Conservation (phyloP, 2,113 vertebrate genomes). For the Cynopterus brachyotis region DNA sequence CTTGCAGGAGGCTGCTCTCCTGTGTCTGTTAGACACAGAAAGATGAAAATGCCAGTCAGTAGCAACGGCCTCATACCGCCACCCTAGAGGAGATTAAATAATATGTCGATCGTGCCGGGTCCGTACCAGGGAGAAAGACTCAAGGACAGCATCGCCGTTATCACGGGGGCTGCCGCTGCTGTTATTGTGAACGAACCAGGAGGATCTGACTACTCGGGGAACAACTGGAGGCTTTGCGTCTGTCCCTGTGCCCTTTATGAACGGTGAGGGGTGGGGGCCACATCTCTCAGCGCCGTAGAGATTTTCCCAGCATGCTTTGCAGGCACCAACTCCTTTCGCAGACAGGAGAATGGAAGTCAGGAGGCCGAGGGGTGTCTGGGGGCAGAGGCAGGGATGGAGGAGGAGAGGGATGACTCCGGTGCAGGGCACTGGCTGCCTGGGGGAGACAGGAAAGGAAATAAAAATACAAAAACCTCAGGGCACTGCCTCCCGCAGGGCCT, state of each 20-base stretch:
- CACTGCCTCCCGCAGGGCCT: rapidly evolving
- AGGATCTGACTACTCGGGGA: not conserved
- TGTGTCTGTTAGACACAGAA: not conserved
- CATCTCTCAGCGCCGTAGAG: no score
- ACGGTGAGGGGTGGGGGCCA: no score
- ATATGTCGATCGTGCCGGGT: no score
- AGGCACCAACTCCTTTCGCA: not conserved
- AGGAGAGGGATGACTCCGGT: not conserved
- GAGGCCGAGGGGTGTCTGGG: not conserved
- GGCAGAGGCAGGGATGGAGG: not conserved
- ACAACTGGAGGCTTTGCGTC: not conserved
- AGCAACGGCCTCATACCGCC: not conserved
- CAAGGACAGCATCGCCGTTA: not conserved
- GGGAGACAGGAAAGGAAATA: not conserved
- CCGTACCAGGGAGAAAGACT: not conserved
- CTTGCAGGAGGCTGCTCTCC: not conserved
- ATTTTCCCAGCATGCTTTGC: not conserved
- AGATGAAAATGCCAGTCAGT: not conserved
- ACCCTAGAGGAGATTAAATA: not conserved
- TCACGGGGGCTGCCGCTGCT: not conserved
- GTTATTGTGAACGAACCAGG: not conserved
- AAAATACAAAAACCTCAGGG: not conserved
- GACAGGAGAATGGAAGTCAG: not conserved
- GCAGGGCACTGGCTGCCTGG: not conserved
- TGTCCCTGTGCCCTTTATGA: not conserved